phyloP scores from a whole-genome alignment of 2,113 vertebrate species.

The Lepus europaeus region DNA sequence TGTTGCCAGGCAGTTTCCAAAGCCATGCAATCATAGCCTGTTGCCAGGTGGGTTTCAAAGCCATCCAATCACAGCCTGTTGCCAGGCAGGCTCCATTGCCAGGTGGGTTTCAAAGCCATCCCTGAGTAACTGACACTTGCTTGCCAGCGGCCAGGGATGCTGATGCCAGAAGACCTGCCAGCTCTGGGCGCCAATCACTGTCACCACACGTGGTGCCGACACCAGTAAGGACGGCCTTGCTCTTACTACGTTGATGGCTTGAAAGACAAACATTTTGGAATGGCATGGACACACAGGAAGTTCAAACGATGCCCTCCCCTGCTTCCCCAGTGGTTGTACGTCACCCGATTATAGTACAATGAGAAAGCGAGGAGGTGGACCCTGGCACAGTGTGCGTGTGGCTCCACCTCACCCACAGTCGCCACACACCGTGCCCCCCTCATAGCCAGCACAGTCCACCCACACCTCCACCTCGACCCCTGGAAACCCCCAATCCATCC shows the following conservation, averaged over 20 bases:
- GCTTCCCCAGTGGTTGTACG: not conserved
- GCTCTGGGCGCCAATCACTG: too few relatives aligned
- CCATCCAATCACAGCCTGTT: too few relatives aligned
- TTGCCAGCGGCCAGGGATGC: too few relatives aligned
- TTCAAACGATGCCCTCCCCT: not conserved
- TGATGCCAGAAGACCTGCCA: too few relatives aligned
- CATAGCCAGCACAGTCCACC: not conserved
- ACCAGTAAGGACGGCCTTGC: not conserved
- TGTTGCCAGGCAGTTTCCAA: too few relatives aligned
- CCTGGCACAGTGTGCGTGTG: not conserved
- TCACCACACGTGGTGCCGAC: not conserved
- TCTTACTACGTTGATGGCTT: not conserved
- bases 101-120: too few relatives aligned
- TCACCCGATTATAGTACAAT: not conserved
- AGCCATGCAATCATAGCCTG: too few relatives aligned
- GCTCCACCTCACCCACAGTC: not conserved
- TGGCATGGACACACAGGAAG: slow-evolving; percentile 18
- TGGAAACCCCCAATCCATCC: not conserved
- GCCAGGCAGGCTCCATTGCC: too few relatives aligned
- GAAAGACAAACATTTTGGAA: not conserved
- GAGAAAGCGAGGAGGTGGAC: not conserved
- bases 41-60: too few relatives aligned
- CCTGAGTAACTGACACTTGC: too few relatives aligned
- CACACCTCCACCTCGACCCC: not conserved
- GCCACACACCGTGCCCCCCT: not conserved